Base-by-base conservation (phyloP, 2,797 vertebrate species). In the Parauchenoglanis punctatus region DNA sequence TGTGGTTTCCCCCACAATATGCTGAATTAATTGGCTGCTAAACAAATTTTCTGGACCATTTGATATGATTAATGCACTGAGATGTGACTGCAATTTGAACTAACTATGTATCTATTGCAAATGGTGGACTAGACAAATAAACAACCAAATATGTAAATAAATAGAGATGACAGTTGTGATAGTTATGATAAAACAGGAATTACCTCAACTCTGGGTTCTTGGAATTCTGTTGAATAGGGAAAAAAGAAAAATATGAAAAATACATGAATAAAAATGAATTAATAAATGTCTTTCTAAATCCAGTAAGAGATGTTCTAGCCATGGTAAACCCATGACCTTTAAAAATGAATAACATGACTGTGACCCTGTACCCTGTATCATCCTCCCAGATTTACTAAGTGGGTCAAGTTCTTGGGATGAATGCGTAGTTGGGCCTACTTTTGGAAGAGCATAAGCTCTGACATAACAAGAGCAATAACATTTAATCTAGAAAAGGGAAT, bases 131-230 rank as follows among this genome's bases (percentile, higher is more conserved):
- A 63, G 2, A 82, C 6, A 82, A 63, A 10, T 18, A 31, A 72
- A 73, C 20, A 73, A 13, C 25, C 49, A 82, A 67, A 25, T 67
- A 54, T 13, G 12, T 75, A 87, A 72, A 83, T 76, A 67, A 56
- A 59, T 59, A 78, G 17, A 65, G 5, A 46, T 46, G 61, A 67
- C 23, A 10, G 49, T 68, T 72, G 73, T 25, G 17, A 28, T 72
- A 81, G 52, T 28, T 40, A 61, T 46, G 17, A 52, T 63, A 77
- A 87, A 25, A 61, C 20, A 28, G 15, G 18, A 86, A 77, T 94
- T 95, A 96, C 96, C 95, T 94, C 93, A 91, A 94, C 94, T 65
- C 92, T 90, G 83, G 92, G 40, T 0, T 92, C 93, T 83, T 93
- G 90, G 92, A 91, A 93, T 15, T 93, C 96, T 96, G 92, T 0